Base-by-base conservation (phyloP, 2,888 invertebrate species). In the Anoplius nigerrimus region DNA sequence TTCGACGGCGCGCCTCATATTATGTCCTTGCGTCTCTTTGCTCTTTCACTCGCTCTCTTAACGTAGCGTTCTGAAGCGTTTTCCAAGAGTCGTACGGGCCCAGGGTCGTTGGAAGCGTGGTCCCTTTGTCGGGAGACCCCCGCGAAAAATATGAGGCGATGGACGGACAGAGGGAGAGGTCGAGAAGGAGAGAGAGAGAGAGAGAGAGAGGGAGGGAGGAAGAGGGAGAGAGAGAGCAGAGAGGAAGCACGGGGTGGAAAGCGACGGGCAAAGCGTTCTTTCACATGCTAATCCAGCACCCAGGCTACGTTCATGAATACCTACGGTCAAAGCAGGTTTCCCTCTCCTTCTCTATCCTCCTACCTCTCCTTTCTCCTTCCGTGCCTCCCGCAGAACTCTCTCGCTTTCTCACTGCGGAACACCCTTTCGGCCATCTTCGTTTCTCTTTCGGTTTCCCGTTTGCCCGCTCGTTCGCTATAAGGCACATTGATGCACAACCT, bases 211-310 rank as follows among this genome's bases (percentile, higher is more conserved):
- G 18, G 60, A 54, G 53, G 34, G 61, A 55, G 59, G 24, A 34
- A 46, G 24, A 20, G 42, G 21, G 57, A 45, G 59, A 53, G 62
- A 52, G 57, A 58, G 68, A 22, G 66, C 45, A 52, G 46, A 55
- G 69, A 66, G 72, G 68, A 58, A 46, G 61, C 71, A 73, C 72
- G 69, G 72, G 75, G 76, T 78, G 80, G 80, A 82, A 81, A 84
- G 81, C 82, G 79, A 80, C 76, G 84, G 77, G 83, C 83, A 84
- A 85, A 85, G 84, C 84, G 85, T 86, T 87, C 87, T 88, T 87
- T 87, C 87, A 87, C 86, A 87, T 87, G 87, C 86, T 87, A 87
- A 87, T 87, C 83, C 83, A 77, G 73, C 82, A 81, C 82, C 78
- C 82, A 78, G 82, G 78, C 85, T 82, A 79, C 81, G 83, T 84